Evolutionary conservation across 1,140 invertebrate species (phyloP).

Genomic region (Drosophila nannoptera): DNA sequence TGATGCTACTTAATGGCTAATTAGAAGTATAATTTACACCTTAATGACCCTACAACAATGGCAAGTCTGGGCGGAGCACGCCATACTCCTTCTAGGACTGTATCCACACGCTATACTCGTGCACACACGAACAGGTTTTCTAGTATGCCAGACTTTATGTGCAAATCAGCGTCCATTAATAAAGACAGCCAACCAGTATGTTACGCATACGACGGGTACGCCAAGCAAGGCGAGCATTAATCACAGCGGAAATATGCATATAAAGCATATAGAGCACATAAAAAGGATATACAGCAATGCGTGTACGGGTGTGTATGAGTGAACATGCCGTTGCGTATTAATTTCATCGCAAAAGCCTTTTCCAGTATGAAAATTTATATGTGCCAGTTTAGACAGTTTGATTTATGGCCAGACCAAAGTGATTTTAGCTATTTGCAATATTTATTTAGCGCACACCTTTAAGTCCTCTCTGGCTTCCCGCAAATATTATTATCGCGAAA

Average conservation of each 20-base stretch:
- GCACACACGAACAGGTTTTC: background rate
- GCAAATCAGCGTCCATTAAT: constrained; percentile 75
- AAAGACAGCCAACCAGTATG: constrained; percentile 62
- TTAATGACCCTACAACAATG: constrained; percentile 73
- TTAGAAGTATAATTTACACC: constrained; percentile 77
- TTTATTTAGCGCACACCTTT: constrained; percentile 24
- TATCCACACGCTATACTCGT: constrained; percentile 2
- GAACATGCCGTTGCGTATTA: constrained; percentile 49
- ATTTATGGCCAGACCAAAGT: constrained; percentile 54
- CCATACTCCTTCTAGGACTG: background rate
- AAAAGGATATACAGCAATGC: background rate
- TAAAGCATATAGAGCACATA: constrained; percentile 26
- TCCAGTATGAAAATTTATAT: constrained; percentile 72
- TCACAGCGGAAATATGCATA: constrained; percentile 62
- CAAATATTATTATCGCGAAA: constrained; percentile 14
- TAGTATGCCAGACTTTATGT: constrained; percentile 52
- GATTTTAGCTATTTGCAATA: constrained; percentile 31
- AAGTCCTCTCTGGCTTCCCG: background rate
- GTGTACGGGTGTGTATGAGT: background rate
- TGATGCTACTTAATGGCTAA: constrained; percentile 72
- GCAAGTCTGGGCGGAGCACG: background rate
- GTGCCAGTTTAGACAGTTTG: constrained; percentile 71
- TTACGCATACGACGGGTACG: constrained; percentile 54
- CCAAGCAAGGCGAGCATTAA: constrained; percentile 58
- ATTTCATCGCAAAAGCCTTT: constrained; percentile 73